Evolutionary conservation across 35 echinoderm and acorn worm genomes (phyloP).

Genomic region (Acanthaster planci): DNA sequence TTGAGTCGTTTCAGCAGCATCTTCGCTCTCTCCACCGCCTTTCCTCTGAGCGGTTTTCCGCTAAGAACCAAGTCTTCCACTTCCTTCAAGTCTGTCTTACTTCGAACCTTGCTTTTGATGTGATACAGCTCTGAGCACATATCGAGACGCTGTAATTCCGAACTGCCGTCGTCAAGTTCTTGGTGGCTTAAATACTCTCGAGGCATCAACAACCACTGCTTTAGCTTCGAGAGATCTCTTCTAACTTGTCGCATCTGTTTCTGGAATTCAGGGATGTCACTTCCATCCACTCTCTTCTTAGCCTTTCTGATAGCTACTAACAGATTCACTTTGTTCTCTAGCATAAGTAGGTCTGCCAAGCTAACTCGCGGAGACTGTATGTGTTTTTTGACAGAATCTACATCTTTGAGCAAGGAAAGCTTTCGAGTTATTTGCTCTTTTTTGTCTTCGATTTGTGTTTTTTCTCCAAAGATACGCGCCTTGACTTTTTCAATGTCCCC

Average conservation of each 20-base stretch:
- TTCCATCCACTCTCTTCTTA: background rate
- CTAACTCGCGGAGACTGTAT: background rate
- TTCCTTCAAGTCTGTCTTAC: background rate
- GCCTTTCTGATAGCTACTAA: constrained; percentile 18
- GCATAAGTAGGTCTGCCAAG: background rate
- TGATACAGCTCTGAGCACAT: background rate
- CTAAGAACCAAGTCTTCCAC: background rate
- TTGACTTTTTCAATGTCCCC: constrained; percentile 72
- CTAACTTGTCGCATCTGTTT: background rate
- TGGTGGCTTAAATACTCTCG: background rate
- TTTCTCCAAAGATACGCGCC: constrained; percentile 46
- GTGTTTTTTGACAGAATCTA: background rate
- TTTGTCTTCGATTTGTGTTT: background rate
- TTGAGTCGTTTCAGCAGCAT: background rate
- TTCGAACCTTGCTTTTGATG: background rate
- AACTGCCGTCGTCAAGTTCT: background rate
- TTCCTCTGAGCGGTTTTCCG: background rate
- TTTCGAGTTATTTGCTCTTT: background rate
- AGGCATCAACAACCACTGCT: constrained; percentile 32
- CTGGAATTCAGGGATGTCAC: background rate
- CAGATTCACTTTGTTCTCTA: constrained; percentile 41
- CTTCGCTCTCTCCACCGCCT: background rate
- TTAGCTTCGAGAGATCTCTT: background rate
- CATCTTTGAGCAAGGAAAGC: background rate
- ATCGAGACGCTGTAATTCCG: constrained; percentile 1